Conservation (phyloP, 2,888 invertebrate genomes). For the Rotaria socialis region DNA sequence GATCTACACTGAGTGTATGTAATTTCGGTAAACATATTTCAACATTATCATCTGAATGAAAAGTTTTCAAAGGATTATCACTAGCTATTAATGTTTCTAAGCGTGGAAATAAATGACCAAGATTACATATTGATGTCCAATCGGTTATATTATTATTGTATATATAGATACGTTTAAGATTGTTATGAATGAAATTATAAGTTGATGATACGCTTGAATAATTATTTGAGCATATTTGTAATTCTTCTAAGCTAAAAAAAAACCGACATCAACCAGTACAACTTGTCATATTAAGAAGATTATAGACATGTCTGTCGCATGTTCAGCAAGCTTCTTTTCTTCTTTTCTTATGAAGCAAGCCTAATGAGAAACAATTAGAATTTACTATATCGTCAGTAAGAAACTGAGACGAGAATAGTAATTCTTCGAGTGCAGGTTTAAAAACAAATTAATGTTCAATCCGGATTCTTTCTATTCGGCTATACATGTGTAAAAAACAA, state of each 20-base stretch:
- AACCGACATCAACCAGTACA: neutral
- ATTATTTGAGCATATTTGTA: slow-evolving; percentile 84
- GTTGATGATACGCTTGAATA: slow-evolving; percentile 54
- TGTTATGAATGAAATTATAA: slow-evolving; percentile 63
- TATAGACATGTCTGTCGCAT: neutral
- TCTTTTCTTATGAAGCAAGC: neutral
- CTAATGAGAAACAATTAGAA: too few species aligned
- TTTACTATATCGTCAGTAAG: too few species aligned
- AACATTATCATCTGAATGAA: slow-evolving; percentile 38
- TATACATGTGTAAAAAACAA: too few species aligned
- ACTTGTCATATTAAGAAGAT: neutral
- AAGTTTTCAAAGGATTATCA: slow-evolving; percentile 51
- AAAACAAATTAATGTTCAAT: too few species aligned
- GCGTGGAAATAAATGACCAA: slow-evolving; percentile 79
- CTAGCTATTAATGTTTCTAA: slow-evolving; percentile 74
- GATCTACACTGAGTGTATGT: slow-evolving; percentile 11
- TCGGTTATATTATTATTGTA: slow-evolving; percentile 38
- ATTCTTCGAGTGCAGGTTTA: too few species aligned
- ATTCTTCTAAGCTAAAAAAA: slow-evolving; percentile 70
- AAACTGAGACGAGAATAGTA: too few species aligned
- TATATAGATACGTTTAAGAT: slow-evolving; percentile 31
- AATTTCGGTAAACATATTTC: neutral
- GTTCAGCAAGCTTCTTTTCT: neutral
- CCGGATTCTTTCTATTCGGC: too few species aligned
- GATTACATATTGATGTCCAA: slow-evolving; percentile 55